phyloP scores from a whole-genome alignment of 2,888 invertebrate genomes.

The Cephus spinipes region DNA sequence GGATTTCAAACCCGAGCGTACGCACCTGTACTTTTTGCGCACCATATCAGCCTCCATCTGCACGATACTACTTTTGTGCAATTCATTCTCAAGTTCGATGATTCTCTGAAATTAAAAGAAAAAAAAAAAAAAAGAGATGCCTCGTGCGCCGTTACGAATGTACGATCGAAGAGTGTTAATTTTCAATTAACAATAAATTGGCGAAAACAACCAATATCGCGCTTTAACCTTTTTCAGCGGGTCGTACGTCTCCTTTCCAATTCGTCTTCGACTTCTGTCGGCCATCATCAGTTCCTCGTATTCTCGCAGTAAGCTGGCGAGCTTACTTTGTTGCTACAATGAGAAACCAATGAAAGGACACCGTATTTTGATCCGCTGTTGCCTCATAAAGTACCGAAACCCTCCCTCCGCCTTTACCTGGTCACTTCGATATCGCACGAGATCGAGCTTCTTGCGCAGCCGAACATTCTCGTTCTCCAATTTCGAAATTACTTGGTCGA shows the following conservation, averaged over 20 bases:
- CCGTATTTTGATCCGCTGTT: neutral
- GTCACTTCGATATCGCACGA: constrained; percentile 77
- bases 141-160: neutral
- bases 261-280: constrained; percentile 48
- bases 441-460: constrained; percentile 75
- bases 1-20: constrained; percentile 68
- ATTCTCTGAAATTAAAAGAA: constrained; percentile 54
- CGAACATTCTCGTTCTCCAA: constrained; percentile 58
- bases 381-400: too few relatives aligned
- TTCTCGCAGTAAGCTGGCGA: constrained; percentile 53
- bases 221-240: constrained; percentile 75
- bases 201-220: too few relatives aligned
- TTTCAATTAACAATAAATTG: too few relatives aligned
- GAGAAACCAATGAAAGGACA: neutral
- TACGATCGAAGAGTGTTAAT: neutral
- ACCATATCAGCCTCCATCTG: constrained; percentile 86
- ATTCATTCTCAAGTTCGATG: constrained; percentile 81
- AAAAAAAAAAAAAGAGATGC: constrained; percentile 3
- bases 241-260: constrained; percentile 64
- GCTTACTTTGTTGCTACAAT: constrained; percentile 53
- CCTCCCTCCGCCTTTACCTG: constrained; percentile 60
- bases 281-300: constrained; percentile 56
- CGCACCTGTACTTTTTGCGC: constrained; percentile 80
- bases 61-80: constrained; percentile 84
- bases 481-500: constrained; percentile 48